Percentiles rank a stretch among this genome's conserved stretches.
These are phyloP conservation scores for Drosophila prostipennis DNA, from an alignment of 2,888 invertebrate genomes.

Conservation along the genomic window DNA sequence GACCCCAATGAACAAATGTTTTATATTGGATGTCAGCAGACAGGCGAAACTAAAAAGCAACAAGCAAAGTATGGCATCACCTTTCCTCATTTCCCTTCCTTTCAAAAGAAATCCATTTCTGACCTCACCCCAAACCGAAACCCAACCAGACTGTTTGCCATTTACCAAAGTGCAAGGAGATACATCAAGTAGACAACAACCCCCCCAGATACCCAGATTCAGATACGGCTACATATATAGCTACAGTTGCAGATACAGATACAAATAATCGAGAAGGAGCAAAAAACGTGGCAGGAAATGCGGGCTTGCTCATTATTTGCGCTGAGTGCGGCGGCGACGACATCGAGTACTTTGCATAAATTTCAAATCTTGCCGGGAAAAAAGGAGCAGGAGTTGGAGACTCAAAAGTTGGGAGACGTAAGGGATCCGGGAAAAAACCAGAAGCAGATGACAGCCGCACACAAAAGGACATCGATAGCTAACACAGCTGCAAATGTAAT, in stretches of 20 bases:
- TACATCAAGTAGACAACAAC: conserved; percentile 73
- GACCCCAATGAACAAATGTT: background rate
- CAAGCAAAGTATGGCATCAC: conserved; percentile 14
- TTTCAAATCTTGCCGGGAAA: conserved; percentile 66
- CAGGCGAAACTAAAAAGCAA: conserved; percentile 22
- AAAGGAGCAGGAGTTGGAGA: conserved; percentile 28
- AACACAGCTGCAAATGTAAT: conserved; percentile 71
- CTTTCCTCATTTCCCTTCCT: conserved; percentile 22
- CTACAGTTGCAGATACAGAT: conserved; percentile 53
- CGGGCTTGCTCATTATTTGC: conserved; percentile 80
- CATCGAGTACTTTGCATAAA: conserved; percentile 78
- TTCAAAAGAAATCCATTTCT: conserved; percentile 16
- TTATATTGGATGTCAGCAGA: conserved; percentile 8
- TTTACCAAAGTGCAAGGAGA: conserved; percentile 77
- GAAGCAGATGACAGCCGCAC: conserved; percentile 65
- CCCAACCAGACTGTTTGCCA: conserved; percentile 62
- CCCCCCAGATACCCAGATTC: conserved; percentile 25
- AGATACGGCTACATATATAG: conserved; percentile 33
- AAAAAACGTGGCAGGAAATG: conserved; percentile 78
- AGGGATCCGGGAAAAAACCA: conserved; percentile 45
- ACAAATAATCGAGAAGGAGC: conserved; percentile 47
- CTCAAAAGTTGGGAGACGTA: conserved; percentile 43
- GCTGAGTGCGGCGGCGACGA: conserved; percentile 74
- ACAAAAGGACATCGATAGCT: conserved; percentile 83
- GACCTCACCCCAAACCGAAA: conserved; percentile 28